Evolutionary conservation across 2,797 vertebrate genomes (phyloP).

Genomic region (Melanotaenia maccullochi): DNA sequence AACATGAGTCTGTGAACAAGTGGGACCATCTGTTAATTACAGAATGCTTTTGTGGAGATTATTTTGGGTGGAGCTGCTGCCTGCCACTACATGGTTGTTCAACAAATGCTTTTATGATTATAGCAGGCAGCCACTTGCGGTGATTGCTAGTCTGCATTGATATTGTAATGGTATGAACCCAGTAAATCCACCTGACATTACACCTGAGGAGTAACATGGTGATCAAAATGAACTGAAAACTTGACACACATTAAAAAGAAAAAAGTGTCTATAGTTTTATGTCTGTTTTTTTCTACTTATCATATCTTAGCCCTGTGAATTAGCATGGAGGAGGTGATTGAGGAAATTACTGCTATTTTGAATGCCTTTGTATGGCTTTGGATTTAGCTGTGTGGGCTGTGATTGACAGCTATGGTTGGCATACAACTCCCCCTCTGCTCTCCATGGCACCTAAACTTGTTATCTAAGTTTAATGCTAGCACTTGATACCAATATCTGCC

Average conservation of each 20-base stretch:
- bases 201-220: background rate
- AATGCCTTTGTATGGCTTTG: background rate
- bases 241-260: background rate
- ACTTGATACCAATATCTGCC: background rate
- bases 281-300: background rate
- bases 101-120: constrained; percentile 37
- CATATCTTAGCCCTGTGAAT: background rate
- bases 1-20: constrained; percentile 35
- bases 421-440: background rate
- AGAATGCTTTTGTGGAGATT: constrained; percentile 37
- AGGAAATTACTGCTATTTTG: background rate
- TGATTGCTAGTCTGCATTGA: constrained; percentile 25
- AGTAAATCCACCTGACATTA: background rate
- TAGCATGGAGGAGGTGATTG: background rate
- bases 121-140: constrained; percentile 27
- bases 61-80: constrained; percentile 43
- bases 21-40: constrained; percentile 59
- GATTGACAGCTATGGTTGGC: background rate
- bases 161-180: constrained; percentile 7
- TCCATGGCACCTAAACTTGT: background rate
- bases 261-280: background rate
- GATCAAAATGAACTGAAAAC: background rate
- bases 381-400: background rate
- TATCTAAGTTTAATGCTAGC: background rate
- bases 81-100: constrained; percentile 5